Evolutionary conservation across 2,888 invertebrate species (phyloP), one percentile per base, ranked within the genome.

Genomic region (Coleophora flavipennella): DNA sequence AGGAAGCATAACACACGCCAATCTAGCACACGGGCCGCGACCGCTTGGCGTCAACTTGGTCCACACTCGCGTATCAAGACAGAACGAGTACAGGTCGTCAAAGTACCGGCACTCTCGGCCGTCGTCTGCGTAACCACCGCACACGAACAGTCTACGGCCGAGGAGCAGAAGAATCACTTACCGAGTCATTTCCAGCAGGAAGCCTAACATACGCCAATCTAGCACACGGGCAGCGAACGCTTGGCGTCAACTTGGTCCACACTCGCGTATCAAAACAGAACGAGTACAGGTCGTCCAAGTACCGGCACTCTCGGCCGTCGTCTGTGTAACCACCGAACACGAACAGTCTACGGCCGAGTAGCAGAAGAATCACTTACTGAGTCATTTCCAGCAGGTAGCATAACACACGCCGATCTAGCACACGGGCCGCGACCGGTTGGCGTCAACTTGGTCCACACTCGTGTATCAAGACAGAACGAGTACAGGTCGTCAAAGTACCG

Each of bases 321-420:
- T 97, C 97, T 59, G 93, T 90, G 72, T 96, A 97, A 1, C 97
- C 97, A 1, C 97, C 97, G 83, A 97, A 97, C 6, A 97, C 83
- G 45, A 95, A 79, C 1, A 97, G 71, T 55, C 90, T 90, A 50
- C 93, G 94, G 49, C 94, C 94, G 1, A 89, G 67, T 1, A 88
- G 86, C n/a, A n/a, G n/a, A n/a, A n/a, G n/a, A n/a, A n/a, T n/a
- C n/a, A n/a, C 71, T 66, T 27, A 85, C 85, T 25, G 75, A 70
- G 46, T 85, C 81, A 48, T 55, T 74, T 0, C 76, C 78, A 32
- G 57, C 65, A 0, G 91, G 87, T 12, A 90, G 71, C 87, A 94
- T 88, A 37, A 92, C 88, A 60, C 94, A 95, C 0, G 92, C 96
- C 1, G 94, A 94, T 53, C 97, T 80, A 0, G 95, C 91, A 13